phyloP scores from a whole-genome alignment of 2,888 invertebrate species.

The Congeria kusceri region DNA sequence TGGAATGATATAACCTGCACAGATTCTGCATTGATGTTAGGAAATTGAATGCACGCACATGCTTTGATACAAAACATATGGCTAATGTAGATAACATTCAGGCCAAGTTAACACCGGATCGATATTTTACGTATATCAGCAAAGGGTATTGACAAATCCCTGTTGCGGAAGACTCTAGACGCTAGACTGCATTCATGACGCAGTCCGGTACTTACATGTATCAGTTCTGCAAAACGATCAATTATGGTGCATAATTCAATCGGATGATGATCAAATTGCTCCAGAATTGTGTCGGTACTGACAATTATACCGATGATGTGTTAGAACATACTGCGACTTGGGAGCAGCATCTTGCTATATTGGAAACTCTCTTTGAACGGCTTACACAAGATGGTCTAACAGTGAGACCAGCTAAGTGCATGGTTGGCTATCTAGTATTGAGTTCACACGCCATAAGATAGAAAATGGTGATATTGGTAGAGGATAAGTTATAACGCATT shows the following conservation, averaged over 20 bases:
- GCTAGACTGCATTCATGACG: constrained; percentile 53
- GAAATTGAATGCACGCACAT: constrained; percentile 52
- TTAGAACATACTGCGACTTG: constrained; percentile 44
- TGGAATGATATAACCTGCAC: constrained; percentile 51
- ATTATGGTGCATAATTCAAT: constrained; percentile 50
- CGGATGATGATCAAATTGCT: constrained; percentile 54
- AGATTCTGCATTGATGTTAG: constrained; percentile 63
- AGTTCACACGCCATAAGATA: constrained; percentile 36
- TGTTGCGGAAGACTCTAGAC: constrained; percentile 26
- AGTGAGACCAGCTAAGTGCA: constrained; percentile 47
- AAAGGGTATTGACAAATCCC: constrained; percentile 67
- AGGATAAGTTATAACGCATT: no score
- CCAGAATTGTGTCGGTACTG: constrained; percentile 35
- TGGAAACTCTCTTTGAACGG: constrained; percentile 38
- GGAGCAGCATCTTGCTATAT: constrained; percentile 43
- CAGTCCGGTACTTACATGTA: constrained; percentile 41
- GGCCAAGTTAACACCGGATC: constrained; percentile 36
- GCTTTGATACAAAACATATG: constrained; percentile 67
- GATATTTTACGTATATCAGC: constrained; percentile 57
- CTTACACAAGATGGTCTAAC: constrained; percentile 48
- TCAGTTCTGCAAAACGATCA: constrained; percentile 43
- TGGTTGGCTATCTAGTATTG: constrained; percentile 21
- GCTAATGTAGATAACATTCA: constrained; percentile 62
- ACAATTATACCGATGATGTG: constrained; percentile 62
- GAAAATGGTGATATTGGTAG: constrained; percentile 18